A percentile compares a stretch with the other conserved stretches of the same genome.
phyloP scores from a whole-genome alignment of 2,113 vertebrate genomes.

The Epinephelus fuscoguttatus region DNA sequence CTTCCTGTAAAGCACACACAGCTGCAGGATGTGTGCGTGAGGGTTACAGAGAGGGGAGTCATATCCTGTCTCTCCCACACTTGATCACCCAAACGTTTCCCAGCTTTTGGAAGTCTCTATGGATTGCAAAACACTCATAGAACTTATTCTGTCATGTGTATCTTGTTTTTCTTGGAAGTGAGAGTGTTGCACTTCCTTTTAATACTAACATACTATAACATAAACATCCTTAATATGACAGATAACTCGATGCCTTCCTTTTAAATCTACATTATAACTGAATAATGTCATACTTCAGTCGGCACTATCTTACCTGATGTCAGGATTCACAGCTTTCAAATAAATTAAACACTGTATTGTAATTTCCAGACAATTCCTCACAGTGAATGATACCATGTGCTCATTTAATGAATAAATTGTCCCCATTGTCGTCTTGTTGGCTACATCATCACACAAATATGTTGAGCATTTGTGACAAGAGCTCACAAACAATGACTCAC shows the following conservation, averaged over 20 bases:
- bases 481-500: conserved; percentile 72
- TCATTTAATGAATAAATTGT: conserved; percentile 28
- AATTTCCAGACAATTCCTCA: conserved; percentile 23
- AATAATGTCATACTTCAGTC: neutral
- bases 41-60: conserved; percentile 48
- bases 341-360: neutral
- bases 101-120: neutral
- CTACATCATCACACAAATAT: conserved; percentile 72
- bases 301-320: neutral
- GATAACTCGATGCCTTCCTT: neutral
- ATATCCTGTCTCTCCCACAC: conserved; percentile 70
- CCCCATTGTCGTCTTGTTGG: conserved; percentile 39
- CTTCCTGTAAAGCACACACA: conserved; percentile 52
- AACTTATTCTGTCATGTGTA: too few species aligned
- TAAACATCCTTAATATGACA: neutral
- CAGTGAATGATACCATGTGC: conserved; percentile 24
- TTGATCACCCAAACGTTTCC: conserved; percentile 20
- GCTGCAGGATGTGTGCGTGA: conserved; percentile 57
- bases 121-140: neutral
- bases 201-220: neutral
- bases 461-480: conserved; percentile 55
- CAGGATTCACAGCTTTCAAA: neutral
- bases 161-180: too few species aligned
- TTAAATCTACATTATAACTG: neutral
- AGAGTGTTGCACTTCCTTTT: neutral